Evolutionary conservation across 2,888 invertebrate species (phyloP).

Genomic region (Drosophila picticornis): DNA sequence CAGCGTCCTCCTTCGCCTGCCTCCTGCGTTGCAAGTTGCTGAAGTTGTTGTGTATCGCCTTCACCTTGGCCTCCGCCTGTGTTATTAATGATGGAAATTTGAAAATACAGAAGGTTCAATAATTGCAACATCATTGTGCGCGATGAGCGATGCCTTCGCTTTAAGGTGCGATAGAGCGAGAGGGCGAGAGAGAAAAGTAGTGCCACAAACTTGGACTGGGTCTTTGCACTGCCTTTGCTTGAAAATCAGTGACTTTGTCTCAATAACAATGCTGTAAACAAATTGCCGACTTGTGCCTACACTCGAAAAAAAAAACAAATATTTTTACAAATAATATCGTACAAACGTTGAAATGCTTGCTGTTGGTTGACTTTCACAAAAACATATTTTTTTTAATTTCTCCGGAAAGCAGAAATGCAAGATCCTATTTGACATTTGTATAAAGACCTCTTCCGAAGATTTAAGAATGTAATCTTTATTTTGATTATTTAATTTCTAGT

Average conservation of each 20-base stretch:
- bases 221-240: conserved; percentile 30
- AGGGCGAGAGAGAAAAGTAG: not conserved
- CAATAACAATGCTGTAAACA: conserved; percentile 67
- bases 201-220: not conserved
- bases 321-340: not conserved
- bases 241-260: conserved; percentile 72
- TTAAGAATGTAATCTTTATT: not conserved
- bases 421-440: not conserved
- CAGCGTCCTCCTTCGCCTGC: conserved; percentile 63
- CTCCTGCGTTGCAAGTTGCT: conserved; percentile 26
- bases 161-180: not conserved
- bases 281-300: conserved; percentile 47
- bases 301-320: not conserved
- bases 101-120: conserved; percentile 85
- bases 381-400: no score
- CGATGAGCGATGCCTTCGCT: conserved; percentile 62
- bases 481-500: not conserved
- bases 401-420: not conserved
- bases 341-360: not conserved
- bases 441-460: not conserved
- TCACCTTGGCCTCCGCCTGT: conserved; percentile 84
- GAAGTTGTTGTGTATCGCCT: conserved; percentile 39
- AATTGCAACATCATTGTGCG: conserved; percentile 85
- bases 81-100: conserved; percentile 85
- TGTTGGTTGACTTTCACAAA: not conserved